Evolutionary conservation across 1,140 invertebrate species (phyloP), one percentile per base, ranked within the genome.

Genomic region (Meteorus sp.): DNA sequence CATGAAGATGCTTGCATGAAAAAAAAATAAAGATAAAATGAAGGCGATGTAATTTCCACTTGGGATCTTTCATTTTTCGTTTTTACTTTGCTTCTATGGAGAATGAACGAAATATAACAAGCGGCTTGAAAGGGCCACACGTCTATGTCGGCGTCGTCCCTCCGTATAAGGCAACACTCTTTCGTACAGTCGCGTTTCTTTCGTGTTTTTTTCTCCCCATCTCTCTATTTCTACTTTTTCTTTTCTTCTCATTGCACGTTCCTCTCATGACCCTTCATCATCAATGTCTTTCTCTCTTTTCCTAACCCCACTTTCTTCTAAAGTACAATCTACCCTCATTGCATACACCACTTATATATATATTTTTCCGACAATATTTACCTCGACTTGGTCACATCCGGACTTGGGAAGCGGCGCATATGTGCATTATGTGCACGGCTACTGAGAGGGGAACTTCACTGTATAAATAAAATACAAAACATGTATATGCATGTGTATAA

Each of bases 311-410:
- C 45, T 25, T n/a, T 27, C 3, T 44, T 13, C 50, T 22, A 11
- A 22, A 31, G 11, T 50, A 50, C 31, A 29, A 17, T 13, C 17
- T 50, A 15, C 15, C n/a, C n/a, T n/a, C n/a, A n/a, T n/a, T n/a
- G 41, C 22, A 22, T 44, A 13, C 8, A 44, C 22, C 22, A 22
- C 19, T 13, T 37, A 33, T 48, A 1, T 56, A 25, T 50, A 48
- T 57, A n/a, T n/a, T n/a, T 57, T 57, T 57, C 23, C 44, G 44
- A 31, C 13, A 48, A 57, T 57, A 57, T 57, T 57, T 57, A 57
- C 45, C 45, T 41, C 55, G 25, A 45, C 44, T 57, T 20, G 25
- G 43, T 47, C 23, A 48, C 44, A 57, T 57, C 55, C 44, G 44
- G 25, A 45, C 44, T 57, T 20, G 25, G 43, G 33, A 23, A 48